A percentile compares a stretch with the other conserved stretches of the same genome.
These are phyloP conservation scores for Lepidurus apus DNA, from an alignment of 1,140 invertebrate genomes.

Conservation along the genomic window DNA sequence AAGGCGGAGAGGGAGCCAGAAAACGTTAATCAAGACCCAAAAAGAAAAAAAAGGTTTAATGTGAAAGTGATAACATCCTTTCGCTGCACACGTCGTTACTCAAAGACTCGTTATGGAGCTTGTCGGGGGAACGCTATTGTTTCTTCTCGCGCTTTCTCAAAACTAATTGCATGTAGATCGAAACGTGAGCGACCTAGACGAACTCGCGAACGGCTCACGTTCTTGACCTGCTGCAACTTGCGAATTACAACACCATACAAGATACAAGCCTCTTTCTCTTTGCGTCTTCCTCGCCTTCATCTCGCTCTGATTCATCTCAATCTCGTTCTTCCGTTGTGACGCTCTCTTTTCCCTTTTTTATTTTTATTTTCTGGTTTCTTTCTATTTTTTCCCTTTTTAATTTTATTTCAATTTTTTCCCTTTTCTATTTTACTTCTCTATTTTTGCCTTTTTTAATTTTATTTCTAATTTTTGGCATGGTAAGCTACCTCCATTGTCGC, in stretches of 20 bases:
- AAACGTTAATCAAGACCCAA: background rate
- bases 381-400: no score
- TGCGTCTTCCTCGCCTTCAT: background rate
- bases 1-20: background rate
- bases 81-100: constrained; percentile 4
- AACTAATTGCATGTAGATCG: constrained; percentile 17
- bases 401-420: no score
- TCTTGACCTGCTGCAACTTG: background rate
- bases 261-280: background rate
- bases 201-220: background rate
- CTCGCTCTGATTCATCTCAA: no score
- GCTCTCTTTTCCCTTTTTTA: no score
- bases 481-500: no score
- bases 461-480: no score
- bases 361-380: no score
- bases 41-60: background rate
- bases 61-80: constrained; percentile 22
- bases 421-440: no score
- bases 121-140: no score
- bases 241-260: background rate
- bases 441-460: no score
- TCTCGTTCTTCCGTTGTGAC: no score
- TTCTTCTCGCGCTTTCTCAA: background rate
- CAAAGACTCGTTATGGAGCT: background rate
- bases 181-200: constrained; percentile 17